A percentile compares a stretch with the other conserved stretches of the same genome.
phyloP scores from a whole-genome alignment of 23 tunicate genomes.

The Clavelina lepadiformis region DNA sequence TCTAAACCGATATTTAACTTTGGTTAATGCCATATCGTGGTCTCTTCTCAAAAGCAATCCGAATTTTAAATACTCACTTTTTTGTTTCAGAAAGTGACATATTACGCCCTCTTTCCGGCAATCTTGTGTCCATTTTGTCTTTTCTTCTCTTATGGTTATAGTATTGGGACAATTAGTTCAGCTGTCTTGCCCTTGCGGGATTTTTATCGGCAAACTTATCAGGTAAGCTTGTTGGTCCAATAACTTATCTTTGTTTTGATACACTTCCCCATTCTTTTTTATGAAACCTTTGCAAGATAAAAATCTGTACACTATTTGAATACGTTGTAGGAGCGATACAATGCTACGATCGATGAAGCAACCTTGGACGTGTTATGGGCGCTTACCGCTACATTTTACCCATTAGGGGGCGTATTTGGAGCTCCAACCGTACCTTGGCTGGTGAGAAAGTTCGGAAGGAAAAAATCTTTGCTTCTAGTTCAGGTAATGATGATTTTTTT shows the following conservation, averaged over 20 bases:
- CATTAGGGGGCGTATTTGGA: conserved; percentile 17
- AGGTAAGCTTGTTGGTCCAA: conserved; percentile 26
- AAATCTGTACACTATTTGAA: background rate
- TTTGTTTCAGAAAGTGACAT: conserved; percentile 37
- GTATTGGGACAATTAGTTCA: conserved; percentile 46
- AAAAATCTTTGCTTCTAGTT: conserved; percentile 1
- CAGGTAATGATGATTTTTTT: no score
- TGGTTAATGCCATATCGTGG: no score
- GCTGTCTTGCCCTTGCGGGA: conserved; percentile 15
- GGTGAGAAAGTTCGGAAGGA: conserved; percentile 17
- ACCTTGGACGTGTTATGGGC: conserved; percentile 4
- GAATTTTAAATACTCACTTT: no score
- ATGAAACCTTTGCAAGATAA: background rate
- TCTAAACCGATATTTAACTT: no score
- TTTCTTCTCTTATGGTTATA: conserved; percentile 44
- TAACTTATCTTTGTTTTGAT: background rate
- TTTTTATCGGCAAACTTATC: conserved; percentile 34
- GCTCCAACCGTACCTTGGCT: conserved; percentile 5
- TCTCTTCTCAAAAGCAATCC: no score
- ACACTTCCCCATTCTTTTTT: background rate
- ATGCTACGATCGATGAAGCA: background rate
- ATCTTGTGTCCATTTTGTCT: conserved; percentile 33
- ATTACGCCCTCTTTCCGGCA: conserved; percentile 46
- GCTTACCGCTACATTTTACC: conserved; percentile 17
- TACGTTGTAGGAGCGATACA: background rate